Evolutionary conservation across 2,797 vertebrate species (phyloP).

Genomic region (Brachyrhaphis roseni): DNA sequence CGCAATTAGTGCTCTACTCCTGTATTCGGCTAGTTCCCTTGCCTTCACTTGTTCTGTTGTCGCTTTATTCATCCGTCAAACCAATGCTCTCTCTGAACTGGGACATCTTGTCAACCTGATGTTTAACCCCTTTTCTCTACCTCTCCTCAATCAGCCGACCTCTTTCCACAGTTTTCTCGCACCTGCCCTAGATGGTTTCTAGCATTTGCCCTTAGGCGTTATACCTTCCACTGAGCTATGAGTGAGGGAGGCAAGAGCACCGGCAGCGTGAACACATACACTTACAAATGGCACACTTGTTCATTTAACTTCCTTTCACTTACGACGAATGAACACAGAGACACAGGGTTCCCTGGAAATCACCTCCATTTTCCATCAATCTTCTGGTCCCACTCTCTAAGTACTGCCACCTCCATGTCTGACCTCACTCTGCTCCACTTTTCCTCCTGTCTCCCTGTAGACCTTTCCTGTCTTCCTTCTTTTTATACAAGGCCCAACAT

Average conservation of each 20-base stretch:
- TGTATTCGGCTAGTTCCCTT: slow-evolving; percentile 12
- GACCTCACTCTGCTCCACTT: slow-evolving; percentile 60
- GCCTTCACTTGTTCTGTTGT: slow-evolving; percentile 41
- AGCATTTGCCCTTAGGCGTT: slow-evolving; percentile 30
- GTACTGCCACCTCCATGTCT: not conserved
- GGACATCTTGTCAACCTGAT: slow-evolving; percentile 65
- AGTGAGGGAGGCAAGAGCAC: slow-evolving; percentile 1
- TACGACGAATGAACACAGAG: slow-evolving; percentile 18
- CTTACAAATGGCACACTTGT: slow-evolving; percentile 9
- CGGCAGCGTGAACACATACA: slow-evolving; percentile 26
- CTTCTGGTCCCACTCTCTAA: slow-evolving; percentile 30
- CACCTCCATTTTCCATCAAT: slow-evolving; percentile 67
- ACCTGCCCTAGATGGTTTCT: slow-evolving; percentile 30
- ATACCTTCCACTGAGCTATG: slow-evolving; percentile 48
- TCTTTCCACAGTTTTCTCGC: slow-evolving; percentile 9
- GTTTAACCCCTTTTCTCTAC: slow-evolving; percentile 71
- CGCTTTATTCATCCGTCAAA: slow-evolving; percentile 73
- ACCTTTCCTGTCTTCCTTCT: slow-evolving; percentile 28
- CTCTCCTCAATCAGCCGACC: slow-evolving; percentile 57
- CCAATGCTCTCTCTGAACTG: slow-evolving; percentile 65
- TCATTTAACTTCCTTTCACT: slow-evolving; percentile 17
- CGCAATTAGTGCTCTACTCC: slow-evolving; percentile 29
- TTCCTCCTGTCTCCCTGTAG: slow-evolving; percentile 42
- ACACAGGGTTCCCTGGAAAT: slow-evolving; percentile 49
- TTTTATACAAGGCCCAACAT: slow-evolving; percentile 21